Percentiles rank a stretch among this genome's conserved stretches.
phyloP scores from a whole-genome alignment of 2,888 invertebrate genomes.

The Digitonthophagus gazella region DNA sequence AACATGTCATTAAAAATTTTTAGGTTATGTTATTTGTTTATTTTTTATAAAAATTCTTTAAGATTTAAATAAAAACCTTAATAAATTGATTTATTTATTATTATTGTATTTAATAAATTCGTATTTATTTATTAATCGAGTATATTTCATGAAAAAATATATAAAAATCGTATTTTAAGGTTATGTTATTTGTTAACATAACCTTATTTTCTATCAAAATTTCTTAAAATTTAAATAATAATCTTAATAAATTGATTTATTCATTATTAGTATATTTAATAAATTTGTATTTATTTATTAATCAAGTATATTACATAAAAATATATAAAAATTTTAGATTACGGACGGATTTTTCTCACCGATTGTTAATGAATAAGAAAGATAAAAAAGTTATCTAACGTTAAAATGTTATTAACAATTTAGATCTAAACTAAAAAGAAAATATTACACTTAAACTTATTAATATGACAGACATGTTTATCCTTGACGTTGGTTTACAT shows the following conservation, averaged over 20 bases:
- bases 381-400: too few species aligned
- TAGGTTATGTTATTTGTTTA: not conserved
- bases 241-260: not conserved
- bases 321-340: not conserved
- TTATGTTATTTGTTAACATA: not conserved
- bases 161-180: not conserved
- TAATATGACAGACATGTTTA: not conserved
- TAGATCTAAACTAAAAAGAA: conserved; percentile 9
- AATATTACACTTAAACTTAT: conserved; percentile 2
- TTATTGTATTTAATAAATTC: too few species aligned
- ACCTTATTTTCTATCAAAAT: not conserved
- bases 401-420: too few species aligned
- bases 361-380: too few species aligned
- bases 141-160: not conserved
- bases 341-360: not conserved
- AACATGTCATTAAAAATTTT: not conserved
- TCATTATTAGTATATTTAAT: too few species aligned
- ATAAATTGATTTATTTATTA: not conserved
- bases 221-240: not conserved
- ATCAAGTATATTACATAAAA: too few species aligned
- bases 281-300: not conserved
- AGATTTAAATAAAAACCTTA: not conserved
- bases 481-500: not conserved
- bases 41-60: not conserved
- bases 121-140: not conserved